phyloP scores from a whole-genome alignment of 2,888 invertebrate species.

The Plutella xylostella region DNA sequence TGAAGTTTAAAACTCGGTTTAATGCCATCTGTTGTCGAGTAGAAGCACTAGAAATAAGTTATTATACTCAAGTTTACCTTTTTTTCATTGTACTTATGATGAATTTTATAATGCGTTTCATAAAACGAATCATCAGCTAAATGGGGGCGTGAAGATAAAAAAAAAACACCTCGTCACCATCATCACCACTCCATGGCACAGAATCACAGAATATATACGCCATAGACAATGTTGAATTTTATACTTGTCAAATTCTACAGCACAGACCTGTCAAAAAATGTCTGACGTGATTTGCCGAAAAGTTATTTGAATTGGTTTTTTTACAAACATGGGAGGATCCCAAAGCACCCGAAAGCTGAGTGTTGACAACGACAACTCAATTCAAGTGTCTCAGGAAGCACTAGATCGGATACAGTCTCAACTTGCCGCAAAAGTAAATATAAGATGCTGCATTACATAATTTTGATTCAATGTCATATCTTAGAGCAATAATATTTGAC shows the following conservation, averaged over 20 bases:
- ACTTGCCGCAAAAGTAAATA: conserved; percentile 53
- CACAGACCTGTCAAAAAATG: conserved; percentile 33
- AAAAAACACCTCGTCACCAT: no score
- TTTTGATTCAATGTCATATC: conserved; percentile 56
- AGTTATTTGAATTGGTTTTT: conserved; percentile 37
- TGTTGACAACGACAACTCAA: conserved; percentile 61
- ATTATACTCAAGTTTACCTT: no score
- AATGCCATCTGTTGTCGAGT: no score
- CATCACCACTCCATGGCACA: no score
- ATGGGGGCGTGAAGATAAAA: no score
- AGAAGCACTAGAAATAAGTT: no score
- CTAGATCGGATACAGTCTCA: conserved; percentile 59
- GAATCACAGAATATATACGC: no score
- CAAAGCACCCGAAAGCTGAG: conserved; percentile 66
- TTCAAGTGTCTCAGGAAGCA: conserved; percentile 62
- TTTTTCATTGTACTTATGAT: no score
- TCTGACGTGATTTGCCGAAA: conserved; percentile 26
- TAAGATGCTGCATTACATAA: conserved; percentile 49
- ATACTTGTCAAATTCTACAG: conserved; percentile 8
- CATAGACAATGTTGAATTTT: not conserved
- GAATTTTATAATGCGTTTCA: no score
- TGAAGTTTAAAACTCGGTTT: no score
- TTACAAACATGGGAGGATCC: conserved; percentile 68
- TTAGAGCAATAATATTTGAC: conserved; percentile 29
- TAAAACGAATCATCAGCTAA: no score